Percentiles rank a stretch among this genome's conserved stretches.
Evolutionary conservation across 2,888 invertebrate genomes (phyloP).

Genomic region (Willowsia nigromaculata): DNA sequence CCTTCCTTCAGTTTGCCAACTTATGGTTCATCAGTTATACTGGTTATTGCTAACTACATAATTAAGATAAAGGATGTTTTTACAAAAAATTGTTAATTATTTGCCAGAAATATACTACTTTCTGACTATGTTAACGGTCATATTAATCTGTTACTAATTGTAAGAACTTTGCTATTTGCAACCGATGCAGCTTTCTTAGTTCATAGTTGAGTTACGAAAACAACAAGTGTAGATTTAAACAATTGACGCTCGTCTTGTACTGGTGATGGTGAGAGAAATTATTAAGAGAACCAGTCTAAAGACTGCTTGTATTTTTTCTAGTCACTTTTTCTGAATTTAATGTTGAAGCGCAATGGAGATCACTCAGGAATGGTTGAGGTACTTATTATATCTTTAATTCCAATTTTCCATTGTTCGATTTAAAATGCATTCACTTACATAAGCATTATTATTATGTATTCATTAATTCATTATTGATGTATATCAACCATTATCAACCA

Average conservation of each 20-base stretch:
- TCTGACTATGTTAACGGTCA: too few species aligned
- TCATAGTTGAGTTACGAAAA: not conserved
- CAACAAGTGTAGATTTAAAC: not conserved
- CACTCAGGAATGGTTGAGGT: too few species aligned
- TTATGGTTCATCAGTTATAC: not conserved
- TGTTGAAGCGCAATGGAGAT: not conserved
- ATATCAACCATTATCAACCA: too few species aligned
- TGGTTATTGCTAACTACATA: not conserved
- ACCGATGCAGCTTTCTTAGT: not conserved
- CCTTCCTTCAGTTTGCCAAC: not conserved
- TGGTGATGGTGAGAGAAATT: not conserved
- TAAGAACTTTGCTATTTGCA: not conserved
- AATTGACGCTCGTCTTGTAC: too few species aligned
- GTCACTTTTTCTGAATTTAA: not conserved
- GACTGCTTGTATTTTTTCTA: constrained; percentile 5
- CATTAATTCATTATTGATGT: too few species aligned
- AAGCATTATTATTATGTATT: too few species aligned
- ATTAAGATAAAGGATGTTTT: not conserved
- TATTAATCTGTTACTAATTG: not conserved
- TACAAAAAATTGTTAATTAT: not conserved
- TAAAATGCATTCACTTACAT: too few species aligned
- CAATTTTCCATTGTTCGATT: too few species aligned
- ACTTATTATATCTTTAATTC: too few species aligned
- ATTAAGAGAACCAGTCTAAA: not conserved
- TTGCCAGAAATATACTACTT: too few species aligned